Evolutionary conservation across 2,113 vertebrate genomes (phyloP).

Genomic region (Lampris incognitus): DNA sequence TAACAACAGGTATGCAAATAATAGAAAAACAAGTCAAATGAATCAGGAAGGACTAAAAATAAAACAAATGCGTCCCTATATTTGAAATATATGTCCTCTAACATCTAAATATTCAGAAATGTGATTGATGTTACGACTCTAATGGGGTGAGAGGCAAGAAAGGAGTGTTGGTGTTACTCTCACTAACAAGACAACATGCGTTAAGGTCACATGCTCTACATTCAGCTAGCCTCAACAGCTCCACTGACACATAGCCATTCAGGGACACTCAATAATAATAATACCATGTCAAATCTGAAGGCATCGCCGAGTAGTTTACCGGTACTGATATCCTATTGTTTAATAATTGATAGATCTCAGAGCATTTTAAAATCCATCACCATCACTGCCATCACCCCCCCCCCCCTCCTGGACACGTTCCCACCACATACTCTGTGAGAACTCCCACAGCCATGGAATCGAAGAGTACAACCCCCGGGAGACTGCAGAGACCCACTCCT

Average conservation of each 20-base stretch:
- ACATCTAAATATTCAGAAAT: conserved; percentile 25
- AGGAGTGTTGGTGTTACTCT: conserved; percentile 53
- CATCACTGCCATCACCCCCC: conserved; percentile 55
- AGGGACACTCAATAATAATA: conserved; percentile 66
- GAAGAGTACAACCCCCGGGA: conserved; percentile 70
- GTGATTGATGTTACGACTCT: conserved; percentile 11
- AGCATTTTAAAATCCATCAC: conserved; percentile 46
- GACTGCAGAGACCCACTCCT: conserved; percentile 68
- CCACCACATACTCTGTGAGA: conserved; percentile 73
- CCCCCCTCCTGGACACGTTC: conserved; percentile 61
- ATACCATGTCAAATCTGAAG: conserved; percentile 62
- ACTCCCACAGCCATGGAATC: conserved; percentile 70
- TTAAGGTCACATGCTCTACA: conserved; percentile 62
- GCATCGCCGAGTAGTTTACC: conserved; percentile 59
- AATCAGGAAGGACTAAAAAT: conserved; percentile 4
- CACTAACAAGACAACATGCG: conserved; percentile 57
- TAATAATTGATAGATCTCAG: conserved; percentile 79
- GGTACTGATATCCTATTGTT: conserved; percentile 64
- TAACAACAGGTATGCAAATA: background rate
- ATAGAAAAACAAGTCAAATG: background rate
- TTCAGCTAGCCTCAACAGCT: conserved; percentile 51
- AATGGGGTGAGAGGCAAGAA: conserved; percentile 46
- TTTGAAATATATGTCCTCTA: conserved; percentile 41
- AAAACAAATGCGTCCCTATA: conserved; percentile 26
- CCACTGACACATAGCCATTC: conserved; percentile 54